Percentiles rank a stretch among this genome's conserved stretches.
Conservation (phyloP, 2,888 invertebrate species). For the Oegoconia quadripuncta region DNA sequence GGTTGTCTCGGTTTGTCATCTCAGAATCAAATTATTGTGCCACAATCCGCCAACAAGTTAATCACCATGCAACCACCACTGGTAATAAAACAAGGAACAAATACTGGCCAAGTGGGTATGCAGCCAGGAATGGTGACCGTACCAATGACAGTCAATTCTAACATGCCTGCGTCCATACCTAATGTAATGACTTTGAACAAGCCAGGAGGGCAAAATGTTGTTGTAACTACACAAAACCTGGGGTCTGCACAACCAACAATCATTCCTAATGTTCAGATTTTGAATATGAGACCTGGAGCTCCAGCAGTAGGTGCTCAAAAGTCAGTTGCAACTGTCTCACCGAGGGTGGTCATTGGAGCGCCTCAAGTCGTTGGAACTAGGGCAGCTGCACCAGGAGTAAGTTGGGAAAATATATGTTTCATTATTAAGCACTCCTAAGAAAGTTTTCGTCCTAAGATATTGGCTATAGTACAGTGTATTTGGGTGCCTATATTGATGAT, state of each 20-base stretch:
- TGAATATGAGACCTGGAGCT: conserved; percentile 89
- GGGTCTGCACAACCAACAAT: conserved; percentile 81
- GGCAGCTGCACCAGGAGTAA: conserved; percentile 89
- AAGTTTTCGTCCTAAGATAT: neutral
- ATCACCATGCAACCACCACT: conserved; percentile 68
- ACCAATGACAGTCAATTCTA: conserved; percentile 81
- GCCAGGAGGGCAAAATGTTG: conserved; percentile 71
- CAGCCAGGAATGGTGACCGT: conserved; percentile 81
- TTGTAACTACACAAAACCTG: conserved; percentile 79
- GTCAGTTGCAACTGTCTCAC: conserved; percentile 86
- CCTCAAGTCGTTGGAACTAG: conserved; percentile 90
- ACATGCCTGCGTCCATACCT: conserved; percentile 77
- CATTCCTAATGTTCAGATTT: conserved; percentile 89
- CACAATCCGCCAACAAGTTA: conserved; percentile 41
- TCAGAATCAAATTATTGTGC: conserved; percentile 70
- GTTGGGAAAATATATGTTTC: conserved; percentile 22
- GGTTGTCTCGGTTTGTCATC: conserved; percentile 82
- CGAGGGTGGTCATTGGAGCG: conserved; percentile 90
- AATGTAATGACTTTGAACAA: conserved; percentile 83
- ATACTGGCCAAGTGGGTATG: conserved; percentile 57
- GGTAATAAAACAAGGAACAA: conserved; percentile 66
- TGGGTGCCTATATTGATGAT: neutral
- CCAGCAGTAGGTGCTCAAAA: conserved; percentile 85
- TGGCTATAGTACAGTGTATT: no score
- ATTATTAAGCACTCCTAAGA: neutral